phyloP scores from a whole-genome alignment of 2,113 vertebrate species.

The Lutjanus erythropterus region DNA sequence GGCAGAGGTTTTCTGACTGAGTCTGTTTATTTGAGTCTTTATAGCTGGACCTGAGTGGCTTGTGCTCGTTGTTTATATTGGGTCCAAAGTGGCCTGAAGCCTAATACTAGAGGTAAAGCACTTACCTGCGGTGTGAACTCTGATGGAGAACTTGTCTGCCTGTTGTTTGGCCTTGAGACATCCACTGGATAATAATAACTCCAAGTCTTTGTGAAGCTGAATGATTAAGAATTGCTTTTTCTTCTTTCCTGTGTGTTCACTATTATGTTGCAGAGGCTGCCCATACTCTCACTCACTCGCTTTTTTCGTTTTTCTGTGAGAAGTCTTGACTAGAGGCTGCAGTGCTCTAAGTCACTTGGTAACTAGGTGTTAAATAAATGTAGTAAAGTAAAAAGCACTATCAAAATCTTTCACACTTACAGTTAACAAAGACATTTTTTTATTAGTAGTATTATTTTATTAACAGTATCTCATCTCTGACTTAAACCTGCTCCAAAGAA shows the following conservation, averaged over 20 bases:
- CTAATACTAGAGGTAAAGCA: background rate
- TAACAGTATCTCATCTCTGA: too few relatives aligned
- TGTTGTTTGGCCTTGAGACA: slow-evolving; percentile 6
- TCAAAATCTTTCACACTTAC: too few relatives aligned
- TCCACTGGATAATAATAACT: background rate
- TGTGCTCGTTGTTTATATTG: background rate
- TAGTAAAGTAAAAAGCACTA: too few relatives aligned
- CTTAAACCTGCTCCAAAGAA: too few relatives aligned
- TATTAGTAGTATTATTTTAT: too few relatives aligned
- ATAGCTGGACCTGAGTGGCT: background rate
- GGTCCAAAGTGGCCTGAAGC: background rate
- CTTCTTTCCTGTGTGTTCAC: background rate
- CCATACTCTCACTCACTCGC: too few relatives aligned
- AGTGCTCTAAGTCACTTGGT: too few relatives aligned
- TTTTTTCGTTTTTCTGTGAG: too few relatives aligned
- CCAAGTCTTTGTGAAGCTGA: background rate
- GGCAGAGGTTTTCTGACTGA: background rate
- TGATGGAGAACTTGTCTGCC: background rate
- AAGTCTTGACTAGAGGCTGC: too few relatives aligned
- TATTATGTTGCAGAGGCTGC: background rate
- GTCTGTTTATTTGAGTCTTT: background rate
- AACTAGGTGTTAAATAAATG: too few relatives aligned
- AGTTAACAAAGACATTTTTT: too few relatives aligned
- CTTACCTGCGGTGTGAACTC: background rate
- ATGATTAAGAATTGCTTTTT: background rate